phyloP scores from a whole-genome alignment of 1,140 invertebrate species.

The Harpegnathos saltator region DNA sequence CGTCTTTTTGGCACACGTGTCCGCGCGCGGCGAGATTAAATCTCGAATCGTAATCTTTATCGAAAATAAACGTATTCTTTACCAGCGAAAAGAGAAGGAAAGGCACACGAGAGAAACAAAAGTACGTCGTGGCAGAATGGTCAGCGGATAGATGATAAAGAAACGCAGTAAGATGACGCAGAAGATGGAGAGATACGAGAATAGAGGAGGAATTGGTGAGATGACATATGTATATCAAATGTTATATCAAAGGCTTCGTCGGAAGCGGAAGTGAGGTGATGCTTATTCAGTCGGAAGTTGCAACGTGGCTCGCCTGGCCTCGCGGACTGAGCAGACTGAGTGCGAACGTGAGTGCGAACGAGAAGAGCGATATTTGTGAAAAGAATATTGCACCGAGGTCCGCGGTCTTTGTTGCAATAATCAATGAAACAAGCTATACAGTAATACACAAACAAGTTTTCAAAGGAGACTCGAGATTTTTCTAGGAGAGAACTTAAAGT shows the following conservation, averaged over 20 bases:
- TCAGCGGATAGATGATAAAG: slow-evolving; percentile 15
- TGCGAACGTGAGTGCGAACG: slow-evolving; percentile 44
- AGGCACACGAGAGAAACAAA: neutral
- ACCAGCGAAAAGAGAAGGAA: neutral
- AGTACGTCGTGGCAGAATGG: neutral
- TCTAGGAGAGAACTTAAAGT: no score
- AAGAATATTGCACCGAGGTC: no score
- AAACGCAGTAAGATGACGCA: neutral
- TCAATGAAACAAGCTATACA: no score
- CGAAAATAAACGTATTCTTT: neutral
- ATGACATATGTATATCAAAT: slow-evolving; percentile 76
- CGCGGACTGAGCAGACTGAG: slow-evolving; percentile 58
- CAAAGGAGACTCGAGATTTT: no score
- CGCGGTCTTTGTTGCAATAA: no score
- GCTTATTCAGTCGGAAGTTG: slow-evolving; percentile 83
- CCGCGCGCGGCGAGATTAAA: neutral
- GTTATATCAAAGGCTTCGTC: slow-evolving; percentile 83
- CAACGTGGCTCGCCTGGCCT: slow-evolving; percentile 79
- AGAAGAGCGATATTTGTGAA: no score
- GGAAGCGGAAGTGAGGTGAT: slow-evolving; percentile 81
- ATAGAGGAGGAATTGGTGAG: slow-evolving; percentile 17
- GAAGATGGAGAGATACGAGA: slow-evolving; percentile 11
- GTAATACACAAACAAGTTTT: no score
- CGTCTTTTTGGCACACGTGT: neutral
- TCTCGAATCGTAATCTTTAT: neutral